Base-by-base conservation (phyloP, 2,888 invertebrate genomes). In the Drosophila quinaria region DNA sequence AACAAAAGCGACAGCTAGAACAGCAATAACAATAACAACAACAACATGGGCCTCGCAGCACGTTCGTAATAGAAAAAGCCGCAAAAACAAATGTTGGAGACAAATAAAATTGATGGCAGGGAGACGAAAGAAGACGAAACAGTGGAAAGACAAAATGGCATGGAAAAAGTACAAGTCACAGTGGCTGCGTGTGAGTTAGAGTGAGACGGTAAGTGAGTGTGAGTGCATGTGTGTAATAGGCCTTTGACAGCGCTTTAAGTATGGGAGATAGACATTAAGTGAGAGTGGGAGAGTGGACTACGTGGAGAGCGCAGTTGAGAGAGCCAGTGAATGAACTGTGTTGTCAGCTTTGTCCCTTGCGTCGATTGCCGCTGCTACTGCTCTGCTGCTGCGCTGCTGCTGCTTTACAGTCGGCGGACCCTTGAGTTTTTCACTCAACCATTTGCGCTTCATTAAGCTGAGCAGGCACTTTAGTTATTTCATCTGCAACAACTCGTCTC, bases 131-230 rank as follows among this genome's bases (percentile, higher is more conserved):
- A 3, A 33, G 41, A 15, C 22, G 11, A 29, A 46, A n/a, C 22
- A n/a, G 33, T 3, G n/a, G 22, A 4, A 31, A 55, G 54, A 67
- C 60, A 83, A 84, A 87, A 84, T 72, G 77, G 74, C 66, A 68
- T 77, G 74, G 67, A 80, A 83, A 80, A 88, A 82, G 77, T 61
- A 64, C 76, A 70, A 70, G 69, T 74, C 82, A 76, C 35, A 60
- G 51, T 56, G 22, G 15, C 31, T 44, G 49, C 25, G 49, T 10
- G 41, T 35, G 54, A 13, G 39, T 13, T 39, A 9, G 49, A 15
- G 25, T 61, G 29, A 29, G 29, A 29, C 8, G 29, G 69, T 47
- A 37, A 59, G 49, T 64, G 72, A 22, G 33, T 73, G 69, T 56
- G 49, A 61, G 60, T 77, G 66, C 51, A 61, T 75, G 62, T 73